phyloP scores from a whole-genome alignment of 1,140 invertebrate genomes.

The Druon quercuslanigerum region DNA sequence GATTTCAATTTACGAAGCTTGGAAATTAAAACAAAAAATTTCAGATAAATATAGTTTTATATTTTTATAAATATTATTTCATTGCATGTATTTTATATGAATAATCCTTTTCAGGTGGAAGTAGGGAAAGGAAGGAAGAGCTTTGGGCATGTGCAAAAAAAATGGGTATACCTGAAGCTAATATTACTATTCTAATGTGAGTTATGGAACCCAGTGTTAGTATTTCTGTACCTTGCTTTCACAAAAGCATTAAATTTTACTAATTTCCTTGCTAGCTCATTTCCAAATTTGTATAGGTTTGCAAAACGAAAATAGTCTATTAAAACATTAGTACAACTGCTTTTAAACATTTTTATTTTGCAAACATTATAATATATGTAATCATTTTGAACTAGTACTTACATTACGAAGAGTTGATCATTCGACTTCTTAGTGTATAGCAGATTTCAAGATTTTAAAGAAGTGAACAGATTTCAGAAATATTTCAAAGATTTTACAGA shows the following conservation, averaged over 20 bases:
- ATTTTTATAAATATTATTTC: no score
- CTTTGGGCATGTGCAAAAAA: constrained; percentile 85
- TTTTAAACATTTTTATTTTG: no score
- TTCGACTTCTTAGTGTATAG: no score
- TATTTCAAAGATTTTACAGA: no score
- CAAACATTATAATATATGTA: no score
- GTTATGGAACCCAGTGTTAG: constrained; percentile 56
- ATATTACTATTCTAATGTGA: constrained; percentile 81
- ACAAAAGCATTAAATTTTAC: constrained; percentile 8
- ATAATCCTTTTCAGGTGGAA: constrained; percentile 79
- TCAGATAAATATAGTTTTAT: no score
- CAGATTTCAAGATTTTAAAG: no score
- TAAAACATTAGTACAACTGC: background rate
- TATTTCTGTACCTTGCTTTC: background rate
- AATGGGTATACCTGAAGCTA: constrained; percentile 85
- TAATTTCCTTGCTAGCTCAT: constrained; percentile 30
- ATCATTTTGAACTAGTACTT: no score
- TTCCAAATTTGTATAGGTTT: background rate
- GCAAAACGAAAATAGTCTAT: background rate
- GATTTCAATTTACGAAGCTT: constrained; percentile 10
- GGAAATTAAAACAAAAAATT: background rate
- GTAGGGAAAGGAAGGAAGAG: constrained; percentile 83
- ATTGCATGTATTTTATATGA: constrained; percentile 40
- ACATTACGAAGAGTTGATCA: no score
- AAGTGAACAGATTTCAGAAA: no score